These are phyloP conservation scores for Plagodis pulveraria DNA, from an alignment of 2,888 invertebrate species.

Conservation along the genomic window DNA sequence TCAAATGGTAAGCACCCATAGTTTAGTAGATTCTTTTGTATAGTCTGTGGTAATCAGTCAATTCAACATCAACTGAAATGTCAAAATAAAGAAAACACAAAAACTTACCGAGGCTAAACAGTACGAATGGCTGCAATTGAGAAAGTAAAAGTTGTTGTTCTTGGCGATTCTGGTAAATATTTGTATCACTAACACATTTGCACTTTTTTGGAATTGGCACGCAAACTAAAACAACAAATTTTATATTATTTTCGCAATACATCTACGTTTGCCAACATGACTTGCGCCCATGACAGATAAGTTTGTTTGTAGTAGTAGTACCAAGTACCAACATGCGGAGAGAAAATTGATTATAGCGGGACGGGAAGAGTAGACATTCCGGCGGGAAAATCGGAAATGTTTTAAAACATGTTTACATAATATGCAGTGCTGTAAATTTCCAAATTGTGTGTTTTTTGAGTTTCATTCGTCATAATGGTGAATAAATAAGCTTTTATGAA, in stretches of 20 bases:
- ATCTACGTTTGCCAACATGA: conserved; percentile 58
- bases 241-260: conserved; percentile 23
- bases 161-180: conserved; percentile 94
- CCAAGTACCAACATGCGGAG: conserved; percentile 59
- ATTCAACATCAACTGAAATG: conserved; percentile 32
- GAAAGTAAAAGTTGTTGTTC: conserved; percentile 95
- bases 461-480: too few relatives aligned
- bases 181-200: conserved; percentile 40
- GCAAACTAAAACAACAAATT: conserved; percentile 10
- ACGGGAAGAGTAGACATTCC: conserved; percentile 16
- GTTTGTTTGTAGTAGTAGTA: conserved; percentile 48
- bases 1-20: too few relatives aligned
- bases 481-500: too few relatives aligned
- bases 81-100: conserved; percentile 53
- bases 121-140: conserved; percentile 91
- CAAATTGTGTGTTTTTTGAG: too few relatives aligned
- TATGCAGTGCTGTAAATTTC: too few relatives aligned
- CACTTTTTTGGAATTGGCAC: conserved; percentile 42
- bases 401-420: too few relatives aligned
- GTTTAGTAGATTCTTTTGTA: too few relatives aligned
- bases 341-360: conserved; percentile 6
- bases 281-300: conserved; percentile 66
- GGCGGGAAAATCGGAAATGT: conserved; percentile 43
- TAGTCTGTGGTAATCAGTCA: not conserved
- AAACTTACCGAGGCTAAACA: conserved; percentile 59